These are phyloP conservation scores for Dryadula phaetusa DNA, from an alignment of 2,888 invertebrate species.

Conservation along the genomic window DNA sequence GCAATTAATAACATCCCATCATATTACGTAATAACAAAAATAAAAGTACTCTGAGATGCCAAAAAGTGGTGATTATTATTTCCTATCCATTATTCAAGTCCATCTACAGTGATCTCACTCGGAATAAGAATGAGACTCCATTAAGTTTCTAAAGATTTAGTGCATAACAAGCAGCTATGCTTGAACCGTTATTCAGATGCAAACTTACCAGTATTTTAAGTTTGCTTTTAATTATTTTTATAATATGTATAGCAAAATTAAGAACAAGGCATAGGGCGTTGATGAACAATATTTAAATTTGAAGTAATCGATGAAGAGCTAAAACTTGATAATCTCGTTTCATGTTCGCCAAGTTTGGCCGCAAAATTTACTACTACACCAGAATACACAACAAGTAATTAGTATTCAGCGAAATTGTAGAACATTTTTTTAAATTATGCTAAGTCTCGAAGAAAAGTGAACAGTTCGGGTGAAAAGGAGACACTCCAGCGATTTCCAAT, in stretches of 20 bases:
- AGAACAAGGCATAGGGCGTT: slow-evolving; percentile 52
- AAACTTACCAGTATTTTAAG: slow-evolving; percentile 50
- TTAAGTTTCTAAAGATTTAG: slow-evolving; percentile 71
- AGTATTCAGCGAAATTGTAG: slow-evolving; percentile 78
- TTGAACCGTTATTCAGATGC: slow-evolving; percentile 52
- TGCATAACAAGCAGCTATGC: slow-evolving; percentile 67
- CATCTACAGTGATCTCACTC: slow-evolving; percentile 61
- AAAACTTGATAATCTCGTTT: slow-evolving; percentile 80
- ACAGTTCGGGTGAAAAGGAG: slow-evolving; percentile 62
- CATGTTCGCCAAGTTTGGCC: slow-evolving; percentile 64
- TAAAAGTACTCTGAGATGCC: slow-evolving; percentile 17
- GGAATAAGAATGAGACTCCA: slow-evolving; percentile 77
- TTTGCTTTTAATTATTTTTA: slow-evolving; percentile 55
- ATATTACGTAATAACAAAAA: neutral
- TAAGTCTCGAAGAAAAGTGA: slow-evolving; percentile 78
- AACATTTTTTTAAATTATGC: slow-evolving; percentile 83
- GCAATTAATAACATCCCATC: neutral
- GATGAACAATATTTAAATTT: slow-evolving; percentile 26
- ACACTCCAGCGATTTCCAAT: slow-evolving; percentile 80
- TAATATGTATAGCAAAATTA: slow-evolving; percentile 6
- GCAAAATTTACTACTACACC: slow-evolving; percentile 68
- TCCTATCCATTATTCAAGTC: slow-evolving; percentile 54
- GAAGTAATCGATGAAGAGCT: slow-evolving; percentile 77
- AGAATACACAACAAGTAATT: slow-evolving; percentile 81
- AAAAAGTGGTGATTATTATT: slow-evolving; percentile 62